These are phyloP conservation scores for Tigriopus californicus DNA, from an alignment of 2,888 invertebrate genomes.

Conservation along the genomic window DNA sequence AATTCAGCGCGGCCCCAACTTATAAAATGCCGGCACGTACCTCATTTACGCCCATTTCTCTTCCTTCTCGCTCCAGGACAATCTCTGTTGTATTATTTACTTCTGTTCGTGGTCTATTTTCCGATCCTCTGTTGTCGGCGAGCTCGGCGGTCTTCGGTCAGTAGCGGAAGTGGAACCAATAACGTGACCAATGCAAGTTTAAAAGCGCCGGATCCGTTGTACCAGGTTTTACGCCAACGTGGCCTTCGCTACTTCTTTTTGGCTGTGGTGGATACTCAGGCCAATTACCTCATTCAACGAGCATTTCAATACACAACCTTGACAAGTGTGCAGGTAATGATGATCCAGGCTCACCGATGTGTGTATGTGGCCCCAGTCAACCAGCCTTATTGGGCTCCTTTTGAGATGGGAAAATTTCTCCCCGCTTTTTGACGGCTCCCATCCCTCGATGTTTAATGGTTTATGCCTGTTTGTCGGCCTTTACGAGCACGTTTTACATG, in stretches of 20 bases:
- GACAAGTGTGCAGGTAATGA: constrained; percentile 45
- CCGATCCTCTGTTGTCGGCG: neutral
- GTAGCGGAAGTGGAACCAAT: neutral
- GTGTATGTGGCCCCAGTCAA: no score
- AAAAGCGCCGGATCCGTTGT: constrained; percentile 26
- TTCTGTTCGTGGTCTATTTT: constrained; percentile 8
- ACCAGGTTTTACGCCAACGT: constrained; percentile 43
- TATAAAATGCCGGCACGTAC: neutral
- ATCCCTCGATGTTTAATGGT: no score
- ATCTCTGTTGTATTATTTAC: neutral
- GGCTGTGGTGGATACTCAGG: constrained; percentile 64
- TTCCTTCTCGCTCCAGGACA: constrained; percentile 10
- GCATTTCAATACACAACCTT: constrained; percentile 56
- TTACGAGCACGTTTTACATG: no score
- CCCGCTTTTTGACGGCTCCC: no score
- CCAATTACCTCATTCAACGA: constrained; percentile 57
- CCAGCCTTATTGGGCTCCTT: no score
- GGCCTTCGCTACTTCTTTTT: constrained; percentile 59
- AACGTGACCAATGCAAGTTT: constrained; percentile 15
- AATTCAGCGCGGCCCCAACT: neutral
- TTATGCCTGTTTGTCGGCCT: no score
- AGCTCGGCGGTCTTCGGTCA: no score
- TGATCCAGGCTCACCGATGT: no score
- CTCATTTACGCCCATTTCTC: neutral
- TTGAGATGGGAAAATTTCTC: no score